phyloP scores from a whole-genome alignment of 2,113 vertebrate genomes.

The Laticauda colubrina region DNA sequence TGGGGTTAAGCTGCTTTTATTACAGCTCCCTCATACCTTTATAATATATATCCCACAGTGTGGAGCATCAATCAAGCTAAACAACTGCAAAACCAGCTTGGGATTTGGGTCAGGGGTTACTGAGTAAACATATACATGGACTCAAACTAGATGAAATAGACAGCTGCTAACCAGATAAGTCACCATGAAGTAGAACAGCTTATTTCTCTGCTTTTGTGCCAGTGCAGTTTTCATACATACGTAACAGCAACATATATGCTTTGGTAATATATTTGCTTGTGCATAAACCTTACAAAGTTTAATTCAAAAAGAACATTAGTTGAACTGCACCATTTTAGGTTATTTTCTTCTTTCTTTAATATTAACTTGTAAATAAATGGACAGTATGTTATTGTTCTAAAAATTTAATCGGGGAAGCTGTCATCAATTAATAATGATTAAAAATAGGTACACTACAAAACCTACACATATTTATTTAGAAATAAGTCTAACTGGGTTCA shows the following conservation, averaged over 20 bases:
- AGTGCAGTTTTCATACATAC: not conserved
- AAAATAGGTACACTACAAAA: not conserved
- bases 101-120: not conserved
- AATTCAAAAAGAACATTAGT: not conserved
- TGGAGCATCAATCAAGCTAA: slow-evolving; percentile 19
- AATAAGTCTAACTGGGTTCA: not conserved
- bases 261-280: not conserved
- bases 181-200: not conserved
- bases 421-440: not conserved
- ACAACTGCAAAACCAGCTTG: not conserved
- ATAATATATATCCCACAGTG: not conserved
- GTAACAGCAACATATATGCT: not conserved
- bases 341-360: not conserved
- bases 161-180: not conserved
- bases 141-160: slow-evolving; percentile 1
- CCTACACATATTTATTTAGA: not conserved
- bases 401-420: not conserved
- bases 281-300: not conserved
- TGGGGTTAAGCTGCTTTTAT: not conserved
- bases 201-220: not conserved
- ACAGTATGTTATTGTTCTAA: not conserved
- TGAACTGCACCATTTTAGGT: not conserved
- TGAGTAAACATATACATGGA: not conserved
- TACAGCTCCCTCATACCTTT: not conserved
- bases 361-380: not conserved